These are phyloP conservation scores for Parasteatoda tepidariorum DNA, from an alignment of 1,140 invertebrate species.

Conservation along the genomic window DNA sequence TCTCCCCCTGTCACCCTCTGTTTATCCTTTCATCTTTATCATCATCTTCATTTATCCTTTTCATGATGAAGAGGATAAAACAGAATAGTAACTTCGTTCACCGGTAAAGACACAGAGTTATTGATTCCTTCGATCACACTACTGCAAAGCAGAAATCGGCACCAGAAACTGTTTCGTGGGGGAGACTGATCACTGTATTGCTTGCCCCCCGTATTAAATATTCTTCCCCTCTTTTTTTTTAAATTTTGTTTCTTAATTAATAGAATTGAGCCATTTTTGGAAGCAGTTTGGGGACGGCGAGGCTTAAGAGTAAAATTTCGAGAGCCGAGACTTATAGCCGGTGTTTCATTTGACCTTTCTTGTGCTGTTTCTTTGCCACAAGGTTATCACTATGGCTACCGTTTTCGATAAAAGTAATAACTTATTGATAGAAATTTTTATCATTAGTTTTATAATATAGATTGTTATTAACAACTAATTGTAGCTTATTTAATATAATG, in stretches of 20 bases:
- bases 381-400: constrained; percentile 55
- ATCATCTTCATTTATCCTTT: background rate
- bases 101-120: constrained; percentile 10
- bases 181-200: background rate
- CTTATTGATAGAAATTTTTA: background rate
- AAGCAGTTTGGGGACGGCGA: background rate
- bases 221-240: background rate
- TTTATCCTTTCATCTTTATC: background rate
- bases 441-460: background rate
- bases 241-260: background rate
- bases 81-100: background rate
- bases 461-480: no score
- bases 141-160: background rate
- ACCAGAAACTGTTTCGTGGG: background rate
- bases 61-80: background rate
- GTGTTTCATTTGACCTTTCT: constrained; percentile 49
- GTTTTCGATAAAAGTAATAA: constrained; percentile 17
- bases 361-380: constrained; percentile 50
- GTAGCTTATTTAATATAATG: no score
- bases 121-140: constrained; percentile 42
- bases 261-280: background rate
- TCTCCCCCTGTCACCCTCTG: background rate
- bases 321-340: background rate
- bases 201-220: background rate
- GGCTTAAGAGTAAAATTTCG: background rate